These are phyloP conservation scores for Emmelina monodactyla DNA, from an alignment of 2,888 invertebrate genomes.

Conservation along the genomic window DNA sequence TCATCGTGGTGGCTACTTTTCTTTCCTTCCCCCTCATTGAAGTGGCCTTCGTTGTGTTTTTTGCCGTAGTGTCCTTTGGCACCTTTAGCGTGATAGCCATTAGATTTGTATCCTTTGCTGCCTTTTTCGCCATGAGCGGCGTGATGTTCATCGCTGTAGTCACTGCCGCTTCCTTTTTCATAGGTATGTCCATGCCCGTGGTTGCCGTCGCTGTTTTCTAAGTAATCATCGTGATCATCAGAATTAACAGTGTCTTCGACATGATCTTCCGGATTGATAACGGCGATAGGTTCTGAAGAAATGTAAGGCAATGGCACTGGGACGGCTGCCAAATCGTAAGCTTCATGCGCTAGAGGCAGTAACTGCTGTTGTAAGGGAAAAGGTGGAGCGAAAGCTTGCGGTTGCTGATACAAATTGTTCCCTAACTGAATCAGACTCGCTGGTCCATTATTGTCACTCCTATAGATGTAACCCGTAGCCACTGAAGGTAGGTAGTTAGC, in stretches of 20 bases:
- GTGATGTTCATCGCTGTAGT: slow-evolving; percentile 53
- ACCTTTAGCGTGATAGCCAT: slow-evolving; percentile 63
- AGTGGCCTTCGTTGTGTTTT: slow-evolving; percentile 58
- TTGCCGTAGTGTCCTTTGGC: slow-evolving; percentile 62
- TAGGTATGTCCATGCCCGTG: slow-evolving; percentile 24
- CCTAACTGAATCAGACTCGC: slow-evolving; percentile 51
- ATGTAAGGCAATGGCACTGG: slow-evolving; percentile 44
- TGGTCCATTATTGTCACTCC: slow-evolving; percentile 55
- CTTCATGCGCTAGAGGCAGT: slow-evolving; percentile 23
- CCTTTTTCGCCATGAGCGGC: slow-evolving; percentile 64
- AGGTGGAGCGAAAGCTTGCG: slow-evolving; percentile 32
- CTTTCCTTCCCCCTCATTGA: slow-evolving; percentile 58
- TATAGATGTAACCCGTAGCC: slow-evolving; percentile 63
- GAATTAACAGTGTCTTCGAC: slow-evolving; percentile 29
- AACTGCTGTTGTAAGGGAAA: slow-evolving; percentile 20
- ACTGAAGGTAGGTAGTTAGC: slow-evolving; percentile 50
- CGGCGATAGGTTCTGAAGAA: slow-evolving; percentile 35
- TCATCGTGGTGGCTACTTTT: slow-evolving; percentile 63
- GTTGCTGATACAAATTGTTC: slow-evolving; percentile 35
- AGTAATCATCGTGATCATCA: slow-evolving; percentile 32
- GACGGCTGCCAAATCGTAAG: slow-evolving; percentile 28
- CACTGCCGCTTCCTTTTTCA: slow-evolving; percentile 51
- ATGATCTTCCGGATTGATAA: slow-evolving; percentile 29
- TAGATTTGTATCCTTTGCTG: slow-evolving; percentile 60
- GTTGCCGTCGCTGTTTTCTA: slow-evolving; percentile 23